Evolutionary conservation across 23 tunicate genomes (phyloP).

Genomic region (Ciona savignyi): DNA sequence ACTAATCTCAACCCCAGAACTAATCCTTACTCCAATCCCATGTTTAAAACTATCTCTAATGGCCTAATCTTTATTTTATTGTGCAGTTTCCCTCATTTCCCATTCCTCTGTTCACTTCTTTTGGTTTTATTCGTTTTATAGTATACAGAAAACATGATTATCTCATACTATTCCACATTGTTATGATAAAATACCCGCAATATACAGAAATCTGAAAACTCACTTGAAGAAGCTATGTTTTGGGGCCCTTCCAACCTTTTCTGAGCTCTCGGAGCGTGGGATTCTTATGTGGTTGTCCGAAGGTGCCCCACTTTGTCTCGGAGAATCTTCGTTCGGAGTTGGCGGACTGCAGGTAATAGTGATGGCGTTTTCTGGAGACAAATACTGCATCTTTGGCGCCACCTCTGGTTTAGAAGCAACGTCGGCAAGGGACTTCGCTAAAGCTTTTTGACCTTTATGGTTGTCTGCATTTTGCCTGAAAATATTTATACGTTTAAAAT

Average conservation of each 20-base stretch:
- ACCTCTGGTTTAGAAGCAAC: not conserved
- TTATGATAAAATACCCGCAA: too few relatives aligned
- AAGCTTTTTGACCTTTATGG: not conserved
- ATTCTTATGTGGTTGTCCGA: not conserved
- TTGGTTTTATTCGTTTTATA: too few relatives aligned
- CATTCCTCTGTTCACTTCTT: too few relatives aligned
- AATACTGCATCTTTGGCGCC: constrained; percentile 30
- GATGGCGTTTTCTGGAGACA: constrained; percentile 46
- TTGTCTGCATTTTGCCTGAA: not conserved
- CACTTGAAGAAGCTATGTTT: constrained; percentile 38
- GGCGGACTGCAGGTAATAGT: not conserved
- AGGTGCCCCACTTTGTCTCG: not conserved
- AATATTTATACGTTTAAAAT: too few relatives aligned
- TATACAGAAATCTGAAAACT: too few relatives aligned
- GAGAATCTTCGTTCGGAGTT: not conserved
- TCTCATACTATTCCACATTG: too few relatives aligned
- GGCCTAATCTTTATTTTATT: too few relatives aligned
- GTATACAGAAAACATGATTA: too few relatives aligned
- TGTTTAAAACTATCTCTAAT: too few relatives aligned
- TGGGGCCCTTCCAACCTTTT: constrained; percentile 12
- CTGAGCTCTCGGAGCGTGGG: constrained; percentile 19
- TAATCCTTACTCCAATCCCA: too few relatives aligned
- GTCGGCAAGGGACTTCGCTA: not conserved
- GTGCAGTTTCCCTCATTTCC: too few relatives aligned
- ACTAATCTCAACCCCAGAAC: too few relatives aligned